Conservation (phyloP, 2,888 invertebrate species). For the Colostygia pectinataria region DNA sequence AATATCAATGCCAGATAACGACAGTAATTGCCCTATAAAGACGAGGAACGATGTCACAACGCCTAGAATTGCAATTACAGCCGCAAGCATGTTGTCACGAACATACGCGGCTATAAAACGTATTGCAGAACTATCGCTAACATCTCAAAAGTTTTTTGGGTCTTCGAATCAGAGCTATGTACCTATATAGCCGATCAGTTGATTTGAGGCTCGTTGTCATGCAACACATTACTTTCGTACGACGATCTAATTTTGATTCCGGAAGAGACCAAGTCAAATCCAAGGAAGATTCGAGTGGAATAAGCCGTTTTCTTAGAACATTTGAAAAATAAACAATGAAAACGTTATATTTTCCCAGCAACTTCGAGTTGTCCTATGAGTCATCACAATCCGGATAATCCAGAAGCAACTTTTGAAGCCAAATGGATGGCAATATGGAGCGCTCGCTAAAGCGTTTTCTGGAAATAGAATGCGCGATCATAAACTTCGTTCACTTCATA, state of each 20-base stretch:
- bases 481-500: slow-evolving; percentile 73
- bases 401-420: slow-evolving; percentile 50
- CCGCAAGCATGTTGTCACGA: slow-evolving; percentile 69
- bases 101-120: slow-evolving; percentile 63
- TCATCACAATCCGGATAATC: slow-evolving; percentile 48
- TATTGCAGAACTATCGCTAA: slow-evolving; percentile 61
- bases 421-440: slow-evolving; percentile 62
- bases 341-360: slow-evolving; percentile 16
- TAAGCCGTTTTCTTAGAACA: slow-evolving; percentile 11
- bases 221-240: slow-evolving; percentile 11
- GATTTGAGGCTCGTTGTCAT: slow-evolving; percentile 38
- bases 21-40: slow-evolving; percentile 80
- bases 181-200: slow-evolving; percentile 16
- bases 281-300: not conserved
- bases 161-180: slow-evolving; percentile 43
- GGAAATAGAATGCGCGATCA: slow-evolving; percentile 62
- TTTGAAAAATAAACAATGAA: slow-evolving; percentile 21
- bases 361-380: slow-evolving; percentile 33
- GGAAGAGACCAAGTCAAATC: slow-evolving; percentile 5
- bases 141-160: slow-evolving; percentile 58
- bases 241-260: slow-evolving; percentile 17
- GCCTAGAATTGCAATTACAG: slow-evolving; percentile 76
- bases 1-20: slow-evolving; percentile 81
- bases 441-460: slow-evolving; percentile 54
- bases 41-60: slow-evolving; percentile 74